Evolutionary conservation across 2,797 vertebrate species (phyloP).

Genomic region (Danio aesculapii): DNA sequence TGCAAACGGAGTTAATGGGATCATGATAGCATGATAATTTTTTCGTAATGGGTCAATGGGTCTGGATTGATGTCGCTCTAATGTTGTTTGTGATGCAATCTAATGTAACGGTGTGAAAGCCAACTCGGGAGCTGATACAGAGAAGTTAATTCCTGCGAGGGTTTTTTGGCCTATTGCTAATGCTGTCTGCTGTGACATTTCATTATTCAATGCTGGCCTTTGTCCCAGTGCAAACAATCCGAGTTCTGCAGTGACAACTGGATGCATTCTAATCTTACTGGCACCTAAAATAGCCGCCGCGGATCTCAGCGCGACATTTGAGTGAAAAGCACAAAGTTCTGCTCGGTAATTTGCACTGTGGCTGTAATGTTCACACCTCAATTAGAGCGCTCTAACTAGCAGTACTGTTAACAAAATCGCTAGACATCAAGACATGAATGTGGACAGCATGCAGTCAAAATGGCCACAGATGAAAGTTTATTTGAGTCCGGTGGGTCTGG

Average conservation of each 20-base stretch:
- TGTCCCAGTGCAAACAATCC: conserved; percentile 13
- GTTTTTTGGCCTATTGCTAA: conserved; percentile 23
- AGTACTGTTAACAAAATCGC: not conserved
- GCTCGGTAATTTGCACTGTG: not conserved
- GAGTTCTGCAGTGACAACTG: conserved; percentile 32
- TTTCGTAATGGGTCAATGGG: conserved; percentile 54
- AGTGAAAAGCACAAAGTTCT: conserved; percentile 23
- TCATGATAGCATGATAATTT: conserved; percentile 49
- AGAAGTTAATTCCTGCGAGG: conserved; percentile 38
- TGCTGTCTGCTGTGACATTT: conserved; percentile 30
- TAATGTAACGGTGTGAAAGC: conserved; percentile 29
- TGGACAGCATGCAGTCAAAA: conserved; percentile 23
- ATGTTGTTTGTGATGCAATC: conserved; percentile 49
- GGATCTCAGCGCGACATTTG: conserved; percentile 14
- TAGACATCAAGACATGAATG: conserved; percentile 32
- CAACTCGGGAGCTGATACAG: conserved; percentile 26
- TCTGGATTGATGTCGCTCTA: conserved; percentile 29
- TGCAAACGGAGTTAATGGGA: conserved; percentile 57
- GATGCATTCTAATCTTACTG: conserved; percentile 31
- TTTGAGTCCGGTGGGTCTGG: conserved; percentile 18
- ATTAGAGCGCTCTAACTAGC: conserved; percentile 17
- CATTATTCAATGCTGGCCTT: conserved; percentile 35
- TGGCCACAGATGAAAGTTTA: conserved; percentile 27
- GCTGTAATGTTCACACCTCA: conserved; percentile 28
- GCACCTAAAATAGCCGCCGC: conserved; percentile 14